Evolutionary conservation across 2,113 vertebrate species (phyloP).

Genomic region (Tichodroma muraria): DNA sequence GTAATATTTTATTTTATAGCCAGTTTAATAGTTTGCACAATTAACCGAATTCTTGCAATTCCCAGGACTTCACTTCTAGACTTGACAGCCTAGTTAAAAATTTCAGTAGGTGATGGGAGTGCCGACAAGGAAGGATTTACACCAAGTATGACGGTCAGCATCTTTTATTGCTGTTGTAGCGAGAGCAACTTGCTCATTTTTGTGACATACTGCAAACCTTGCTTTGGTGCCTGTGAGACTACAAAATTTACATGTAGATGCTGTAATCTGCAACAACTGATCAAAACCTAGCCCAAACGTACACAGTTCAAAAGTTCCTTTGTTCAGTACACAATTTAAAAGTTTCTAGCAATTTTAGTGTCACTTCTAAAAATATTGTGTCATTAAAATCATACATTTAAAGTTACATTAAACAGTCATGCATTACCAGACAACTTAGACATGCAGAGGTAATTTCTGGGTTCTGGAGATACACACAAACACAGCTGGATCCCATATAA

Average conservation of each 20-base stretch:
- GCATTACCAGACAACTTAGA: background rate
- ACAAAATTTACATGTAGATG: background rate
- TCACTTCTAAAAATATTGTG: background rate
- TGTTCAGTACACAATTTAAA: background rate
- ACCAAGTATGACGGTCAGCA: background rate
- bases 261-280: background rate
- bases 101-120: background rate
- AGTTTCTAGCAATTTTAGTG: background rate
- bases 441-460: background rate
- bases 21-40: background rate
- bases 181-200: background rate
- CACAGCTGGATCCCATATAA: background rate
- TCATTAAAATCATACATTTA: background rate
- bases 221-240: background rate
- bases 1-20: background rate
- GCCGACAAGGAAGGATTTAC: background rate
- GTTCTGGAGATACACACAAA: background rate
- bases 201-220: background rate
- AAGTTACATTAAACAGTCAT: background rate
- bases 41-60: background rate
- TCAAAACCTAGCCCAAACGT: background rate
- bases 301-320: background rate
- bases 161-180: background rate
- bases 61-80: background rate
- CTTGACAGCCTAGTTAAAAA: background rate